Evolutionary conservation across 2,113 vertebrate species (phyloP).

Genomic region (Sula dactylatra): DNA sequence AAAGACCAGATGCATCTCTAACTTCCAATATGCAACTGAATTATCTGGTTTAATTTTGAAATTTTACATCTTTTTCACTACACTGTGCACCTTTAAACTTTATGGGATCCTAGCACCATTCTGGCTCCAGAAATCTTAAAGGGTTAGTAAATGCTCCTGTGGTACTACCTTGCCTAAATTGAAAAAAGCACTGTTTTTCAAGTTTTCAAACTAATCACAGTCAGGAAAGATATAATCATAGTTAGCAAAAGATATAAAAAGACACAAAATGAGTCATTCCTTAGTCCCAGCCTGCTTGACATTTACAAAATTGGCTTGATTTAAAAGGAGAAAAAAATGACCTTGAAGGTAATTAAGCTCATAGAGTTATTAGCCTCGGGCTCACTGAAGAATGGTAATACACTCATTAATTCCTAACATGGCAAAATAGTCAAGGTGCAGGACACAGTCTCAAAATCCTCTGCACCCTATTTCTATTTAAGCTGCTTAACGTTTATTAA

Average conservation of each 20-base stretch:
- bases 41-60: not conserved
- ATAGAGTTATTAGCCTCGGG: not conserved
- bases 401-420: constrained; percentile 10
- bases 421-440: not conserved
- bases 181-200: not conserved
- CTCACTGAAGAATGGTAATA: constrained; percentile 22
- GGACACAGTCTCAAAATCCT: not conserved
- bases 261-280: not conserved
- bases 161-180: not conserved
- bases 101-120: not conserved
- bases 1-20: not conserved
- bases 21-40: not conserved
- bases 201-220: not conserved
- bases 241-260: not conserved
- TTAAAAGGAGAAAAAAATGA: constrained; percentile 27
- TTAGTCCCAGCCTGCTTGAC: not conserved
- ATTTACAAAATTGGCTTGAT: constrained; percentile 31
- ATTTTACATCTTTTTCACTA: not conserved
- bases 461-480: constrained; percentile 13
- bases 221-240: not conserved
- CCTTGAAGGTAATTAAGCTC: constrained; percentile 50
- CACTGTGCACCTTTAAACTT: not conserved
- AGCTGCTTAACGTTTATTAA: not conserved
- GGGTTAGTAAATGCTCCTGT: not conserved
- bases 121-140: not conserved